A percentile compares a stretch with the other conserved stretches of the same genome.
phyloP scores from a whole-genome alignment of 2,113 vertebrate species.

The Petrocephalus microphthalmus region DNA sequence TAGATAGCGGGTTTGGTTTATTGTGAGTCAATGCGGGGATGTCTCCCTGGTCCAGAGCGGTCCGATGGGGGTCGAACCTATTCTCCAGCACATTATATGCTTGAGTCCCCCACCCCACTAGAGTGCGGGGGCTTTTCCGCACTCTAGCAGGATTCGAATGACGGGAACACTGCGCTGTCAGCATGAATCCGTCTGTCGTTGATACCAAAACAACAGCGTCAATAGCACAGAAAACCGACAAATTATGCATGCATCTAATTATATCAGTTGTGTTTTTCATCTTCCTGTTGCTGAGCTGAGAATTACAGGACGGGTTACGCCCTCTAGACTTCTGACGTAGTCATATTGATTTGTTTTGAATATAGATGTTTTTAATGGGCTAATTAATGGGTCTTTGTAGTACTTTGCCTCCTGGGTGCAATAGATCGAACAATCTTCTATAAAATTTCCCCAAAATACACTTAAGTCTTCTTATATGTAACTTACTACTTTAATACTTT shows the following conservation, averaged over 20 bases:
- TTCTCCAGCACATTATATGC: not conserved
- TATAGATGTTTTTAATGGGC: not conserved
- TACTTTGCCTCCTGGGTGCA: not conserved
- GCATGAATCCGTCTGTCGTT: not conserved
- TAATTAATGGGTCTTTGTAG: not conserved
- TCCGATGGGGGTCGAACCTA: not conserved
- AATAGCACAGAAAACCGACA: not conserved
- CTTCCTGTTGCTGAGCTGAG: not conserved
- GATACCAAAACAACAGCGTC: not conserved
- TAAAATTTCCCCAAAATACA: not conserved
- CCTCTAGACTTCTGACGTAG: not conserved
- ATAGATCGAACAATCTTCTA: not conserved
- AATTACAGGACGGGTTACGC: not conserved
- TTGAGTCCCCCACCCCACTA: not conserved
- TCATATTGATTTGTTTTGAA: not conserved
- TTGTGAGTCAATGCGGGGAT: not conserved
- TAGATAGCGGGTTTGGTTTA: not conserved
- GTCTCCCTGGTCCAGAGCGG: not conserved
- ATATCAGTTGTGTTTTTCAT: not conserved
- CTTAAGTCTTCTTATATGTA: not conserved
- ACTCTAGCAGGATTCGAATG: not conserved
- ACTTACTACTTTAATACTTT: not conserved
- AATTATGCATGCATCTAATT: slow-evolving; percentile 8
- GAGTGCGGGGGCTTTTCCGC: not conserved
- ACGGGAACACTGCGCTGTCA: not conserved